Percentiles rank a stretch among this genome's conserved stretches.
phyloP scores from a whole-genome alignment of 2,888 invertebrate species.

The Macrophya alboannulata region DNA sequence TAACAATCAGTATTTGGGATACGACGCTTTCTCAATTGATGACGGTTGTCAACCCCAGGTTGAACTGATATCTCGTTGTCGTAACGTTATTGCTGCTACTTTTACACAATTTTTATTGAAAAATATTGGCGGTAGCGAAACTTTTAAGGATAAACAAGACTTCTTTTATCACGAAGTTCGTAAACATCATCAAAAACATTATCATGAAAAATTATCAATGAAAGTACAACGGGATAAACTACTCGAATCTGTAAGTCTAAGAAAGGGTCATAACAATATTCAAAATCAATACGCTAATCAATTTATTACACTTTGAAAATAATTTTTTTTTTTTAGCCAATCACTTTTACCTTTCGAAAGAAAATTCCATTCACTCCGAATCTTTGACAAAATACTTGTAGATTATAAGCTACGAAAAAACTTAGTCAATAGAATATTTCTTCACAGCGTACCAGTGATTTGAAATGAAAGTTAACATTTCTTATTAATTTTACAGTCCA shows the following conservation, averaged over 20 bases:
- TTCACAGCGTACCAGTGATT: no score
- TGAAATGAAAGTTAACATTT: neutral
- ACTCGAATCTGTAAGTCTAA: constrained; percentile 86
- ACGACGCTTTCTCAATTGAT: constrained; percentile 89
- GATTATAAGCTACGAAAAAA: neutral
- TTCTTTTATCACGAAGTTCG: constrained; percentile 89
- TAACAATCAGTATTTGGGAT: constrained; percentile 82
- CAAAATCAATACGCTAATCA: neutral
- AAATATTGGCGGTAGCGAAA: constrained; percentile 97
- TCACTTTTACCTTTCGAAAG: neutral
- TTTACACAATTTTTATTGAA: constrained; percentile 95
- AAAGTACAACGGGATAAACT: constrained; percentile 92
- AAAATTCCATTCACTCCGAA: neutral
- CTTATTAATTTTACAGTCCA: constrained; percentile 81
- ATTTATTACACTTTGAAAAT: neutral
- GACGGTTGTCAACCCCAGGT: constrained; percentile 95
- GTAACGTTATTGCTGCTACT: constrained; percentile 95
- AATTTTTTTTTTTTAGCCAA: neutral
- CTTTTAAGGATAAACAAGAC: constrained; percentile 91
- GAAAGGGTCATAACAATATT: neutral
- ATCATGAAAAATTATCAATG: constrained; percentile 92
- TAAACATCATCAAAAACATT: constrained; percentile 92
- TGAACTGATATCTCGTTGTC: constrained; percentile 90
- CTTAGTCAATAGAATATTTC: no score
- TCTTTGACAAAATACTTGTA: neutral